Evolutionary conservation across 1,140 invertebrate species (phyloP), one percentile per base, ranked within the genome.

Genomic region (Ectropis grisescens): DNA sequence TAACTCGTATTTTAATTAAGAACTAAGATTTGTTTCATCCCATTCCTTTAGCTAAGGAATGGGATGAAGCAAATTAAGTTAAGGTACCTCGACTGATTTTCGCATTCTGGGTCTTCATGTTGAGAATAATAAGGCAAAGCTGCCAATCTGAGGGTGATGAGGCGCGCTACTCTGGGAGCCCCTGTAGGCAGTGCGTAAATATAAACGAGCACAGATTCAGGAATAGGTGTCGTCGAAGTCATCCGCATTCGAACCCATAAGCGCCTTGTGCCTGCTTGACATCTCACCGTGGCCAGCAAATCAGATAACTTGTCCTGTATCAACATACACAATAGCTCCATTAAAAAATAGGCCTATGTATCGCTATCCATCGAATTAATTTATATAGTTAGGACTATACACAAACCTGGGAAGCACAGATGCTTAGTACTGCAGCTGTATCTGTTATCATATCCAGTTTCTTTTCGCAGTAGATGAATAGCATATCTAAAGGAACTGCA

Each of bases 381-480:
- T n/a, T n/a, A n/a, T n/a, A n/a, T n/a, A n/a, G n/a, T n/a, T n/a
- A n/a, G n/a, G n/a, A n/a, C n/a, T n/a, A n/a, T n/a, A n/a, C n/a
- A n/a, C n/a, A n/a, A n/a, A 80, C 72, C 64, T 74, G 71, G 9
- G 65, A 51, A 7, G 66, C 49, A 38, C 75, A 81, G n/a, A 67
- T 36, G 24, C 71, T 81, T 1, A 76, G 44, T 8, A 81, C 72
- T 11, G 76, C 76, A 15, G 67, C 57, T 27, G 33, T 74, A 30
- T 81, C 71, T 7, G 76, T 78, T 37, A 61, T 44, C 33, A 81
- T 52, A 16, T 67, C 55, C n/a, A 81, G 35, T 43, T 69, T 61
- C 11, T 52, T 58, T 12, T 52, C 51, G 29, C 65, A 68, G 46
- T 74, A 76, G 36, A 81, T 58, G 37, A 81, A 78, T 9, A 81